phyloP scores from a whole-genome alignment of 2,797 vertebrate genomes.

The Acanthurus tractus region DNA sequence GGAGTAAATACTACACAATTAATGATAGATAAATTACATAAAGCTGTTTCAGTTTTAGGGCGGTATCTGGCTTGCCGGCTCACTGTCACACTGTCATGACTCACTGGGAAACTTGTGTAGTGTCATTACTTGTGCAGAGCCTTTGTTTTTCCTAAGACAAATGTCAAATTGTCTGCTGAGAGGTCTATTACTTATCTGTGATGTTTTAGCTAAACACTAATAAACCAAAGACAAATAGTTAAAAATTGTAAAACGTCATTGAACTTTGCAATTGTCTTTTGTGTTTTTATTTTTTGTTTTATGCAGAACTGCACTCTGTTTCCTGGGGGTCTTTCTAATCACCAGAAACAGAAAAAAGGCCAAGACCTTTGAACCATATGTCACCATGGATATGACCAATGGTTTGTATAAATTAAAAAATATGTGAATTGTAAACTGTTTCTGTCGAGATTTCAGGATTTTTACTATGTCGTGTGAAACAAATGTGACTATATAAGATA shows the following conservation, averaged over 20 bases:
- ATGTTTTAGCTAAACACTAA: neutral
- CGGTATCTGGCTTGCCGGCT: neutral
- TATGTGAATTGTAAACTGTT: neutral
- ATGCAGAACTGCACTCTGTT: slow-evolving; percentile 89
- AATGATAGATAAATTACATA: neutral
- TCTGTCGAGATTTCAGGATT: neutral
- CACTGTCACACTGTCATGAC: neutral
- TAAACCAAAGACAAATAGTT: neutral
- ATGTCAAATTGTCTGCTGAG: neutral
- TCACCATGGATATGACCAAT: slow-evolving; percentile 94
- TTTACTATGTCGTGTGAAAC: too few relatives aligned
- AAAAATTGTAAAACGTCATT: neutral
- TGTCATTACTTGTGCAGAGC: neutral
- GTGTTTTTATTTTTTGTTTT: slow-evolving; percentile 15
- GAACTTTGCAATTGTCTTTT: neutral
- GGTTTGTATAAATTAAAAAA: slow-evolving; percentile 79
- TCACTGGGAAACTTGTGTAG: neutral
- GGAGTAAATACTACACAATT: neutral
- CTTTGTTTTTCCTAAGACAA: neutral
- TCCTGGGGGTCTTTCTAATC: slow-evolving; percentile 94
- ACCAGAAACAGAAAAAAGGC: slow-evolving; percentile 91
- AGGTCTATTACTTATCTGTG: neutral
- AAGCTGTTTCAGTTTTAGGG: neutral
- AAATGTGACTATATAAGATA: too few relatives aligned
- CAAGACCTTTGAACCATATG: slow-evolving; percentile 94